These are phyloP conservation scores for Pharmacophagus antenor DNA, from an alignment of 2,888 invertebrate genomes.

Conservation along the genomic window DNA sequence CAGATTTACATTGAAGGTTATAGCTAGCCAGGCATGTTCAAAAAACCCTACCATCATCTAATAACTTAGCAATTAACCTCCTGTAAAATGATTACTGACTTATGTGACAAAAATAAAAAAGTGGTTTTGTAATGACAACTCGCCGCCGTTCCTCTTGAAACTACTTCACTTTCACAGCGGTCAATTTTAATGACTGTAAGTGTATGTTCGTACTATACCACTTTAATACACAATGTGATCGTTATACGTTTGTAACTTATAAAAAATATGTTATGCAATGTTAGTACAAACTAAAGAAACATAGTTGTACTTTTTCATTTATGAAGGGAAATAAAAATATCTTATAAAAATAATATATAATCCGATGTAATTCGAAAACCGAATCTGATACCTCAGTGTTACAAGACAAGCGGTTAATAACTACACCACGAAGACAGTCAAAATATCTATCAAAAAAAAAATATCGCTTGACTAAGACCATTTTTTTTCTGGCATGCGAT, in stretches of 20 bases:
- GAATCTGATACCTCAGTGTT: too few relatives aligned
- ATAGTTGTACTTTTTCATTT: not conserved
- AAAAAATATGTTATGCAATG: not conserved
- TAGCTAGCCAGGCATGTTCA: too few relatives aligned
- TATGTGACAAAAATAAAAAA: not conserved
- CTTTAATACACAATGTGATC: conserved; percentile 3
- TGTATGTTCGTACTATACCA: conserved; percentile 6
- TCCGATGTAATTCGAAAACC: too few relatives aligned
- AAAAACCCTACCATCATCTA: too few relatives aligned
- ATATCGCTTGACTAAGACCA: too few relatives aligned
- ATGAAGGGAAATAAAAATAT: not conserved
- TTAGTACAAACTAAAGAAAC: not conserved
- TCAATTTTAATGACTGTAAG: conserved; percentile 20
- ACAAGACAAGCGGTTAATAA: too few relatives aligned
- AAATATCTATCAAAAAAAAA: too few relatives aligned
- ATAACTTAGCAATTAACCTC: not conserved
- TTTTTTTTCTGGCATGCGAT: not conserved
- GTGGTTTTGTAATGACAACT: conserved; percentile 2
- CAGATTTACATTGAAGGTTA: too few relatives aligned
- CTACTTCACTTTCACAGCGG: conserved; percentile 7
- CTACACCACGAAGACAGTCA: too few relatives aligned
- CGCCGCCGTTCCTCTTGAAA: conserved; percentile 8
- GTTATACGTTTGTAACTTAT: conserved; percentile 16
- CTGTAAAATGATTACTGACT: not conserved
- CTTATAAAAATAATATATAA: too few relatives aligned